Evolutionary conservation across 2,888 invertebrate genomes (phyloP).

Genomic region (Hirtodrosophila cameraria): DNA sequence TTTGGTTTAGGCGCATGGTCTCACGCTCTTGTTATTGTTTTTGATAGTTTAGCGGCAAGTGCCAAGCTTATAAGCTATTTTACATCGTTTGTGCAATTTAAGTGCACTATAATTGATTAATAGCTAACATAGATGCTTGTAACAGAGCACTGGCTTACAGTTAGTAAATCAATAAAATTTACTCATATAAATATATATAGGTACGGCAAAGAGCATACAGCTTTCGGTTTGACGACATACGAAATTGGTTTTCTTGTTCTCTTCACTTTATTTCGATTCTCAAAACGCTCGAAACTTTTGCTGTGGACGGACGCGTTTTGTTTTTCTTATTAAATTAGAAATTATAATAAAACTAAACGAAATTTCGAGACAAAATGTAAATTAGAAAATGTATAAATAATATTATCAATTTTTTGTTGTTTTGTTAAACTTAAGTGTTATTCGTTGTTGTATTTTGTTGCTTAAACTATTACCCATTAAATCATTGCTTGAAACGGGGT

Average conservation of each 20-base stretch:
- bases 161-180: background rate
- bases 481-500: constrained; percentile 1
- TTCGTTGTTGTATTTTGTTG: too few species aligned
- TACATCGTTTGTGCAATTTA: constrained; percentile 6
- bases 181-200: background rate
- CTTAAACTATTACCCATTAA: background rate
- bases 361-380: background rate
- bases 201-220: constrained; percentile 20
- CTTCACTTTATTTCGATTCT: constrained; percentile 16
- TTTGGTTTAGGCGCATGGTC: too few species aligned
- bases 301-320: constrained; percentile 29
- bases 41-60: background rate
- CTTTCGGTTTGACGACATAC: constrained; percentile 2
- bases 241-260: constrained; percentile 34
- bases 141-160: background rate
- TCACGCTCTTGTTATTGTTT: constrained; percentile 12
- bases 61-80: constrained; percentile 22
- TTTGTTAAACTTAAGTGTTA: background rate
- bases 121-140: too few species aligned
- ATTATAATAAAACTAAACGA: constrained; percentile 4
- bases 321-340: constrained; percentile 12
- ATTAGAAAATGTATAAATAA: background rate
- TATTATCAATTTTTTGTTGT: background rate
- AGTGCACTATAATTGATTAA: background rate
- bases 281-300: constrained; percentile 40